These are phyloP conservation scores for Teinopalpus imperialis DNA, from an alignment of 2,888 invertebrate species.

Conservation along the genomic window DNA sequence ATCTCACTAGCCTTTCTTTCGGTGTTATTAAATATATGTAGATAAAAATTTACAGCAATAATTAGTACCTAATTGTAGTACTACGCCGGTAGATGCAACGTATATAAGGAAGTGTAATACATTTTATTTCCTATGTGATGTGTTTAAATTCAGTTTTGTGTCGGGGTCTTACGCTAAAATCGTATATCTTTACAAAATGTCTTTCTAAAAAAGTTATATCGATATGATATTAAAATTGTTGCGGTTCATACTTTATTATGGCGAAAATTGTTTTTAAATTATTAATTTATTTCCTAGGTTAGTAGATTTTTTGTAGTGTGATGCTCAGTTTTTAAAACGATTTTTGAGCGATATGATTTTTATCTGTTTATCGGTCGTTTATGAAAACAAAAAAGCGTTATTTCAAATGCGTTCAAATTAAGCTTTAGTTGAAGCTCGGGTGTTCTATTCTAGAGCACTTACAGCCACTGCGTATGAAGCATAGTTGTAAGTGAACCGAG, in stretches of 20 bases:
- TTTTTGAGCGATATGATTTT: conserved; percentile 33
- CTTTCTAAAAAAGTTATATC: conserved; percentile 62
- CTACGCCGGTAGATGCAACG: conserved; percentile 75
- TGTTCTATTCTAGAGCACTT: not conserved
- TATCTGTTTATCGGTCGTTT: conserved; percentile 9
- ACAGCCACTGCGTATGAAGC: no score
- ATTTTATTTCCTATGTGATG: conserved; percentile 57
- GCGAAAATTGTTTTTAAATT: conserved; percentile 48
- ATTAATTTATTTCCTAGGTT: conserved; percentile 73
- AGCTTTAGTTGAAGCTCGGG: not conserved
- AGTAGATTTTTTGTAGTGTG: conserved; percentile 56
- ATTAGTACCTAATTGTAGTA: conserved; percentile 75
- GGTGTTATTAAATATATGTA: conserved; percentile 65
- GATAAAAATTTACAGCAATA: conserved; percentile 77
- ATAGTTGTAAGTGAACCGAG: conserved; percentile 45
- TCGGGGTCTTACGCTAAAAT: conserved; percentile 27
- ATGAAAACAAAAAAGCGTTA: conserved; percentile 5
- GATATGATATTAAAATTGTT: conserved; percentile 77
- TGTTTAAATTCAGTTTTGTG: conserved; percentile 43
- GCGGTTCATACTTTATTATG: conserved; percentile 62
- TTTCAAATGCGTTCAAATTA: conserved; percentile 10
- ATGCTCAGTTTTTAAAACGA: conserved; percentile 59
- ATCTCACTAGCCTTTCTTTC: conserved; percentile 70
- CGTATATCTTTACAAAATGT: conserved; percentile 48
- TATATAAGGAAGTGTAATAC: conserved; percentile 73